Conservation (phyloP, 37 sponge, comb jelly and placozoan species). For the Hexactinellida sp. region DNA sequence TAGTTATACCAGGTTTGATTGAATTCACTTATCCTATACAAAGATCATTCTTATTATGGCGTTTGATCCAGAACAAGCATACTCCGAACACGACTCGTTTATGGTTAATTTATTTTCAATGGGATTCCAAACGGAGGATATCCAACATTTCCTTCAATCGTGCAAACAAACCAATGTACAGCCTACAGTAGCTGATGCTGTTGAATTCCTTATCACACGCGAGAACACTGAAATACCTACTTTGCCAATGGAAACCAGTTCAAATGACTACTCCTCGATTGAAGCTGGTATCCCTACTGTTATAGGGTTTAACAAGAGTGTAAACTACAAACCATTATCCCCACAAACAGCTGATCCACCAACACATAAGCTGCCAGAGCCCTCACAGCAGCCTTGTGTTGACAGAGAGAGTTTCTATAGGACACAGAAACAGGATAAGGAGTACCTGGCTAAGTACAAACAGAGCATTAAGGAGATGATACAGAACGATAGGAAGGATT, state of each 20-base stretch:
- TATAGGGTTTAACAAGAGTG: not conserved
- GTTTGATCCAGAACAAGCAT: not conserved
- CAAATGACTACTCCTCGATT: not conserved
- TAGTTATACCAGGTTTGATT: not conserved
- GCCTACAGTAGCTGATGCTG: not conserved
- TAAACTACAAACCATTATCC: not conserved
- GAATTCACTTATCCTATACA: not conserved
- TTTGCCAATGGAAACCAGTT: not conserved
- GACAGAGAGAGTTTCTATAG: not conserved
- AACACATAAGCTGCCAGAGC: not conserved
- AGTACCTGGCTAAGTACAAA: not conserved
- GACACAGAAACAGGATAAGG: not conserved
- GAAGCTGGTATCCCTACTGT: not conserved
- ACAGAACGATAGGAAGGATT: not conserved
- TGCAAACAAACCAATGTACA: not conserved
- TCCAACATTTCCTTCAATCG: not conserved
- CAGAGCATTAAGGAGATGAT: not conserved
- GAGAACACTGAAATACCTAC: not conserved
- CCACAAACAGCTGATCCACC: not conserved
- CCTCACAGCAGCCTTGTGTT: not conserved
- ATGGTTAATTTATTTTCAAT: not conserved
- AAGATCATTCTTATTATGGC: not conserved
- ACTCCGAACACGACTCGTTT: not conserved
- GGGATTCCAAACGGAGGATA: not conserved
- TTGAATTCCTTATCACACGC: not conserved